Conservation (phyloP, 2,797 vertebrate species). For the Aratinga solstitialis region DNA sequence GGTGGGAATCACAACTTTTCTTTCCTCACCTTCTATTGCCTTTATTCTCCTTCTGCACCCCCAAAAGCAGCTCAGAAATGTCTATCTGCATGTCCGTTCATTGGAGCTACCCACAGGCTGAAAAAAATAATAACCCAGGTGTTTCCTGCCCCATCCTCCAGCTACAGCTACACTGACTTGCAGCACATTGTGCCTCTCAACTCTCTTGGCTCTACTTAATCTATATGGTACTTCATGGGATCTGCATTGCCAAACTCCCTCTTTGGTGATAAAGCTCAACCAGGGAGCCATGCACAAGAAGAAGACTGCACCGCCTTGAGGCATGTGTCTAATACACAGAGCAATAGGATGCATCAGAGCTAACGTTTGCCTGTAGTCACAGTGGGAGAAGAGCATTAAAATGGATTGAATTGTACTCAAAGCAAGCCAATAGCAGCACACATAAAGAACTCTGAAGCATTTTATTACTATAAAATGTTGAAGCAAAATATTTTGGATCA, state of each 20-base stretch:
- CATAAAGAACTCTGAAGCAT: fast-evolving
- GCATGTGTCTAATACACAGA: neutral
- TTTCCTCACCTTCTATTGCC: neutral
- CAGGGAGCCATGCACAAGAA: fast-evolving
- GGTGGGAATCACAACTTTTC: neutral
- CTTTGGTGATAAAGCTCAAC: neutral
- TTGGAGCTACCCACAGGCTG: neutral
- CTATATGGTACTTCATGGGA: fast-evolving
- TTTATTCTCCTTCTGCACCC: neutral
- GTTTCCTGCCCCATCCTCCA: neutral
- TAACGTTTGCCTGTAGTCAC: neutral
- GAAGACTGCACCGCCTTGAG: neutral
- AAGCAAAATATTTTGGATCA: neutral
- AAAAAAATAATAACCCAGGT: neutral
- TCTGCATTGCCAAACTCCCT: neutral
- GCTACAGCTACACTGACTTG: neutral
- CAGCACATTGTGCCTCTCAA: neutral
- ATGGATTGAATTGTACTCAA: neutral
- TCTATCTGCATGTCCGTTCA: neutral
- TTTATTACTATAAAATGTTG: neutral
- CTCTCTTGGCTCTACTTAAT: neutral
- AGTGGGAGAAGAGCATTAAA: neutral
- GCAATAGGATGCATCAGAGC: neutral
- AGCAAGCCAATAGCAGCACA: fast-evolving
- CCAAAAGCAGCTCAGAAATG: neutral